Evolutionary conservation across 2,888 invertebrate genomes (phyloP).

Genomic region (Aplocera efformata): DNA sequence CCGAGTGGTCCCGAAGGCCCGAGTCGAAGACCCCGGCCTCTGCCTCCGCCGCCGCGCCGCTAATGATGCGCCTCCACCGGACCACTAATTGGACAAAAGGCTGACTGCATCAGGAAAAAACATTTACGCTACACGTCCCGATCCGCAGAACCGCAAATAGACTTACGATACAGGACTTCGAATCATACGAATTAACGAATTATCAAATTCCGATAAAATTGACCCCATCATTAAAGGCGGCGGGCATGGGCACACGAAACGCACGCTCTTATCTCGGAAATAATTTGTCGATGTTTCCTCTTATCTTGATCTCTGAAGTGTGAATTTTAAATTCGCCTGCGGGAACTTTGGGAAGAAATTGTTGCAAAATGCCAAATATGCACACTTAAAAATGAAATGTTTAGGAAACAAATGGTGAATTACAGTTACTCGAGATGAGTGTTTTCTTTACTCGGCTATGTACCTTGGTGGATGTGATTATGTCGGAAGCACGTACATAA

Average conservation of each 20-base stretch:
- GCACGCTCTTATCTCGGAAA: slow-evolving; percentile 44
- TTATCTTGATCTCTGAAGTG: slow-evolving; percentile 61
- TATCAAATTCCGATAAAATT: slow-evolving; percentile 50
- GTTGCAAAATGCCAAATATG: slow-evolving; percentile 34
- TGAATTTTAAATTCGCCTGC: slow-evolving; percentile 58
- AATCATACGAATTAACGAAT: slow-evolving; percentile 46
- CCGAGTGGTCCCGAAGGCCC: slow-evolving; percentile 31
- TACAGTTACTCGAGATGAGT: slow-evolving; percentile 42
- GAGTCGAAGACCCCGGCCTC: slow-evolving; percentile 43
- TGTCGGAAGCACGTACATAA: slow-evolving; percentile 66
- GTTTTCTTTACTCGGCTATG: slow-evolving; percentile 46
- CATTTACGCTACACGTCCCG: slow-evolving; percentile 37
- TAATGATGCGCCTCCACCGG: slow-evolving; percentile 72
- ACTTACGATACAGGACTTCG: slow-evolving; percentile 41
- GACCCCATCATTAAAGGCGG: slow-evolving; percentile 40
- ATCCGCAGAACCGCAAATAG: slow-evolving; percentile 55
- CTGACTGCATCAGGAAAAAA: slow-evolving; percentile 65
- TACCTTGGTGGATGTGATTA: slow-evolving; percentile 59
- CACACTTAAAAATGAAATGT: slow-evolving; percentile 36
- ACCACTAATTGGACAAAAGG: slow-evolving; percentile 73
- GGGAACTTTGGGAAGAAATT: slow-evolving; percentile 38
- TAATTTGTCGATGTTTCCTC: slow-evolving; percentile 55
- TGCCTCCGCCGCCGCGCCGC: slow-evolving; percentile 40
- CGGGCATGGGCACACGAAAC: slow-evolving; percentile 34
- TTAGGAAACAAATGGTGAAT: slow-evolving; percentile 32